Evolutionary conservation across 2,888 invertebrate genomes (phyloP), one percentile per base, ranked within the genome.

Genomic region (Pseudolycoriella hygida): DNA sequence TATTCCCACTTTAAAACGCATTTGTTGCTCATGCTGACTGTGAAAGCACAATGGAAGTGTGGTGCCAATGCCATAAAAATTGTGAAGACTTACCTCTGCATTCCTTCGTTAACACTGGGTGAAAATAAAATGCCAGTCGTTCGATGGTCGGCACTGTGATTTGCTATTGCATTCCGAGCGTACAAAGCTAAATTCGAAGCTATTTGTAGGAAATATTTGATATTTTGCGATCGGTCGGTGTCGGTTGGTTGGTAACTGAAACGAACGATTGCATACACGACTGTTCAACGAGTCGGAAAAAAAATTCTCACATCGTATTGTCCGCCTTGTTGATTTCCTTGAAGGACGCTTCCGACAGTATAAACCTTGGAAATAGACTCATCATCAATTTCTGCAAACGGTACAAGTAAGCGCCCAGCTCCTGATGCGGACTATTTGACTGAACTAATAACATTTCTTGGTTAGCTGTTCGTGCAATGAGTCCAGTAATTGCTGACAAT

Each of bases 381-480:
- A 88, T 61, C 77, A 86, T 79, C 37, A 86, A 69, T 50, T 76
- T 73, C 56, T 81, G 82, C 48, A 89, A 67, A 2, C 85, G 71
- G 53, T 71, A 74, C 14, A 81, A 62, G 54, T 76, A 73, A 0
- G 75, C 71, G 1, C 74, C 69, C 47, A 67, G 58, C 44, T 67
- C 65, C 53, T 67, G 67, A 50, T 70, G 64, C 37, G 67, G 59
- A 14, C 63, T 53, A 1, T 51, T 57, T 52, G 63, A 66, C 37
- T 54, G 54, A 15, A 55, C 43, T 15, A 53, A 51, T 51, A 49
- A 59, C 55, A 52, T 58, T 53, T 38, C 61, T 64, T 58, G 71
- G 60, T 72, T 72, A 12, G 81, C 74, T 2, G 80, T 76, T 50
- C 83, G 72, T 0, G 79, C 74, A 49, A 85, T 71, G 17, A 86